Evolutionary conservation across 2,113 vertebrate species (phyloP).

Genomic region (Columba livia): DNA sequence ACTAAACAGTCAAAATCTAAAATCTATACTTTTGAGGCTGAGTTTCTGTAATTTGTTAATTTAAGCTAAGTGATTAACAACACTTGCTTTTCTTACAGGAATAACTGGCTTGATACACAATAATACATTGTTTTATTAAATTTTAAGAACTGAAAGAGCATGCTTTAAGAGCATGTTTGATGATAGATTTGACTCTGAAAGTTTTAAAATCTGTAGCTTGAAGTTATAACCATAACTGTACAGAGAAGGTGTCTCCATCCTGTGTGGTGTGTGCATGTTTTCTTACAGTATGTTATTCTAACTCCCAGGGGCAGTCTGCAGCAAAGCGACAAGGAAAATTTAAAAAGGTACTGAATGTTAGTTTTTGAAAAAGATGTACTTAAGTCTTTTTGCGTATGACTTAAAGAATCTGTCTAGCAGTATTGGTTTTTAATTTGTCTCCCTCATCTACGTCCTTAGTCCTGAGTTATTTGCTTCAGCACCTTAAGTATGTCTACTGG

Average conservation of each 20-base stretch:
- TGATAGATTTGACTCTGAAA: constrained; percentile 31
- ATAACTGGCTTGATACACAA: neutral
- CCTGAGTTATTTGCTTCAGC: constrained; percentile 9
- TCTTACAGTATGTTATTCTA: constrained; percentile 99
- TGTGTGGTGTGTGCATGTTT: constrained; percentile 87
- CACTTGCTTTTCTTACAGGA: constrained; percentile 46
- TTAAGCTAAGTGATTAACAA: constrained; percentile 59
- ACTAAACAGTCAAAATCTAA: neutral
- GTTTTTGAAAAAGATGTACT: constrained; percentile 81
- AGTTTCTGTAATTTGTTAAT: constrained; percentile 18
- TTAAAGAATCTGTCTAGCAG: constrained; percentile 71
- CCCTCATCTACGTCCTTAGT: constrained; percentile 53
- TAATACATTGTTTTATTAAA: constrained; percentile 23
- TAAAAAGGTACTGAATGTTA: constrained; percentile 99
- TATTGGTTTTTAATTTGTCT: constrained; percentile 59
- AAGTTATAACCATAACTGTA: constrained; percentile 31
- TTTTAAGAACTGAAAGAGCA: constrained; percentile 4
- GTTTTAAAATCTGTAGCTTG: constrained; percentile 32
- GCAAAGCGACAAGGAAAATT: constrained; percentile 99
- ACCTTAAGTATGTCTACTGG: neutral
- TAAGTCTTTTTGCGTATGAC: constrained; percentile 75
- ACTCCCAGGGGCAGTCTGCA: constrained; percentile 99
- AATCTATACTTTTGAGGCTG: neutral
- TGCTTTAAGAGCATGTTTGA: constrained; percentile 66
- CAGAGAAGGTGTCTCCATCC: constrained; percentile 79